A percentile compares a stretch with the other conserved stretches of the same genome.
Conservation (phyloP, 2,113 vertebrate genomes). For the Emydocephalus ijimae region DNA sequence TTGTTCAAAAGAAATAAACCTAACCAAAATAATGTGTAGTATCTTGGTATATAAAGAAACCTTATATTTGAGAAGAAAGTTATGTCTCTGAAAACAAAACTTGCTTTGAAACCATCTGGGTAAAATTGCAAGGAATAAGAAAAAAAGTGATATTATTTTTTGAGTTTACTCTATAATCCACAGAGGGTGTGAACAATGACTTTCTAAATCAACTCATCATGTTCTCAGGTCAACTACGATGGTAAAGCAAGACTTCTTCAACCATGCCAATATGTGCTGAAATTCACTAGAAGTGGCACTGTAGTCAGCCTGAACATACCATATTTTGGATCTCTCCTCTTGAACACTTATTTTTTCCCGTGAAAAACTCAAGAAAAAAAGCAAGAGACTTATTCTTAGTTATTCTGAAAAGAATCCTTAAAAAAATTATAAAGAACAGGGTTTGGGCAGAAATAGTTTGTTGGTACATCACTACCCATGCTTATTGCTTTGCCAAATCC, state of each 20-base stretch:
- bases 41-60: neutral
- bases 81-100: neutral
- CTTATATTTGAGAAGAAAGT: neutral
- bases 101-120: neutral
- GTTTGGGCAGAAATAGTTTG: neutral
- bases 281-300: neutral
- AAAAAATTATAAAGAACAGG: neutral
- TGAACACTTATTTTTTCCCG: neutral
- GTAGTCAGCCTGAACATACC: neutral
- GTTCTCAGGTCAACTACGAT: neutral
- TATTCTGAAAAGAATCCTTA: neutral
- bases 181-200: neutral
- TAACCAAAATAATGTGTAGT: neutral
- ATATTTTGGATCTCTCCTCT: neutral
- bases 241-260: neutral
- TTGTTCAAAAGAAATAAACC: neutral
- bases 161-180: neutral
- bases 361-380: neutral
- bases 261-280: neutral
- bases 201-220: neutral
- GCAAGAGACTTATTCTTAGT: neutral
- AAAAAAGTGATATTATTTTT: neutral
- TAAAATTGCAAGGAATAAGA: neutral
- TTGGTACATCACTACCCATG: neutral
- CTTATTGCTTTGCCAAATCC: neutral